Percentiles rank a stretch among this genome's conserved stretches.
These are phyloP conservation scores for Bursaphelenchus okinawaensis DNA, from an alignment of 2,888 invertebrate genomes.

Conservation along the genomic window DNA sequence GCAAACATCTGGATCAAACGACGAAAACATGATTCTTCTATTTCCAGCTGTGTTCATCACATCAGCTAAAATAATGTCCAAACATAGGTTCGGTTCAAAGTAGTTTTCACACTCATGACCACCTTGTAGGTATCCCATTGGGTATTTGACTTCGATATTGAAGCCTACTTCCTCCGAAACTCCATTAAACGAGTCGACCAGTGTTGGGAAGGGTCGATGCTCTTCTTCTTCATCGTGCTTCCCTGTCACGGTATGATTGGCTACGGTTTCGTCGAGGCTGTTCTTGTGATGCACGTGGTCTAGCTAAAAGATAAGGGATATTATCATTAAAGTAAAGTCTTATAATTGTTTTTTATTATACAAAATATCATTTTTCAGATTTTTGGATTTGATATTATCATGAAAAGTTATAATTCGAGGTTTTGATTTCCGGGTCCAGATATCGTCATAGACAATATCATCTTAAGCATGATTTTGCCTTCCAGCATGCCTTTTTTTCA, in stretches of 20 bases:
- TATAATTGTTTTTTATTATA: too few relatives aligned
- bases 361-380: too few relatives aligned
- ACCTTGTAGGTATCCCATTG: constrained; percentile 59
- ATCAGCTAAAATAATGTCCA: constrained; percentile 79
- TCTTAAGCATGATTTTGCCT: too few relatives aligned
- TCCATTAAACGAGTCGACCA: constrained; percentile 73
- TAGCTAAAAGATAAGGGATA: constrained; percentile 28
- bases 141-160: constrained; percentile 72
- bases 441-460: too few relatives aligned
- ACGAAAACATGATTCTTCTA: constrained; percentile 82
- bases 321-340: too few relatives aligned
- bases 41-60: constrained; percentile 74
- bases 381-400: too few relatives aligned
- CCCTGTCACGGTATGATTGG: constrained; percentile 32
- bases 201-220: constrained; percentile 76
- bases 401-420: too few relatives aligned
- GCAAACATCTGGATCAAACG: constrained; percentile 92
- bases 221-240: constrained; percentile 40
- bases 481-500: too few relatives aligned
- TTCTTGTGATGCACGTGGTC: constrained; percentile 42
- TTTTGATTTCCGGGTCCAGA: too few relatives aligned
- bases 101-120: constrained; percentile 55
- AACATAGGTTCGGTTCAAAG: constrained; percentile 74
- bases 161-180: constrained; percentile 84
- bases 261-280: constrained; percentile 18